phyloP scores from a whole-genome alignment of 2,797 vertebrate genomes.

The Melanotaenia parkinsoni region DNA sequence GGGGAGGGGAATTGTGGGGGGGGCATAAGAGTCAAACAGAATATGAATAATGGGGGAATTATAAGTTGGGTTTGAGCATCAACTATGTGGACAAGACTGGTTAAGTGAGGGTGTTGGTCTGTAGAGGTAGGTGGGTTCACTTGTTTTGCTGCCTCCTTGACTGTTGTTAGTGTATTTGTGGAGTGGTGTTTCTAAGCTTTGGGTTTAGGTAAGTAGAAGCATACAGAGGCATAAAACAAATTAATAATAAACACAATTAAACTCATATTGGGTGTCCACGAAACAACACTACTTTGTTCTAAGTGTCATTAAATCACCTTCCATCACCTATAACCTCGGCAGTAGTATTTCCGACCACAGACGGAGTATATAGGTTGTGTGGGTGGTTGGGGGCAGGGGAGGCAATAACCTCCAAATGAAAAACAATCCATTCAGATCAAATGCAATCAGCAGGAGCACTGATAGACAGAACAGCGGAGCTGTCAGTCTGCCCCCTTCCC shows the following conservation, averaged over 20 bases:
- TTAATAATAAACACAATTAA: constrained; percentile 17
- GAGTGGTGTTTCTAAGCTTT: constrained; percentile 14
- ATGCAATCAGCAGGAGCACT: constrained; percentile 77
- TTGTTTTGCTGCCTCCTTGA: constrained; percentile 21
- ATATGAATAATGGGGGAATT: constrained; percentile 50
- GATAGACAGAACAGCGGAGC: constrained; percentile 70
- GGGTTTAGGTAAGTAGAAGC: constrained; percentile 1
- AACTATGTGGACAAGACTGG: constrained; percentile 69
- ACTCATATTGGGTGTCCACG: constrained; percentile 38
- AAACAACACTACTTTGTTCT: constrained; percentile 18
- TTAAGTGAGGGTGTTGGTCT: constrained; percentile 8
- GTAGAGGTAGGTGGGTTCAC: constrained; percentile 1
- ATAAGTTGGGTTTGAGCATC: constrained; percentile 53
- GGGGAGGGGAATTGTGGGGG: constrained; percentile 1
- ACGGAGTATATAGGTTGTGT: constrained; percentile 13
- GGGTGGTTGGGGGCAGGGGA: constrained; percentile 61
- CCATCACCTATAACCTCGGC: constrained; percentile 48
- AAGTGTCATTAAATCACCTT: constrained; percentile 50
- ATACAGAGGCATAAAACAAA: constrained; percentile 17
- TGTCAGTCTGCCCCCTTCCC: constrained; percentile 60
- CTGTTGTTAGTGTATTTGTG: constrained; percentile 41
- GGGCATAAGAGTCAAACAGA: constrained; percentile 35
- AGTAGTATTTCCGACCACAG: constrained; percentile 46
- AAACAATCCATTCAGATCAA: constrained; percentile 85
- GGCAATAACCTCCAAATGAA: constrained; percentile 82